These are phyloP conservation scores for Anguilla anguilla DNA, from an alignment of 2,797 vertebrate genomes.

Conservation along the genomic window DNA sequence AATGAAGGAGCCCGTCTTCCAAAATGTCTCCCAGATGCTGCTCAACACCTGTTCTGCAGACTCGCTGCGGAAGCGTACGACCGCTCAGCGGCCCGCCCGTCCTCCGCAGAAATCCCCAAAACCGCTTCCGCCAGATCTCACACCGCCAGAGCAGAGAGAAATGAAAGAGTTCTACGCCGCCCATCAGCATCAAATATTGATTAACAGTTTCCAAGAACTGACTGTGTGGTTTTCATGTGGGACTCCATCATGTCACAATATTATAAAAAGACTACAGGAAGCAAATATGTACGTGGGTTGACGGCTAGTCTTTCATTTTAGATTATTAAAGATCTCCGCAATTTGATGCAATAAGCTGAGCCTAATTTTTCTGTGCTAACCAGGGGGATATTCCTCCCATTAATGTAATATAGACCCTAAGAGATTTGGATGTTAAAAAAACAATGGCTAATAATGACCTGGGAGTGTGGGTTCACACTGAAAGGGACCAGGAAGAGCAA, in stretches of 20 bases:
- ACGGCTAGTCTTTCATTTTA: background rate
- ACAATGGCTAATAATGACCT: background rate
- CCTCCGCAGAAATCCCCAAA: constrained; percentile 23
- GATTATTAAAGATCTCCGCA: background rate
- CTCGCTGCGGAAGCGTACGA: constrained; percentile 22
- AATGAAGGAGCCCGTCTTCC: background rate
- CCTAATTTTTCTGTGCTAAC: background rate
- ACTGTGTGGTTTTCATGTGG: background rate
- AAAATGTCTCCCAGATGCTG: constrained; percentile 1
- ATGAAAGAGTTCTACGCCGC: constrained; percentile 6
- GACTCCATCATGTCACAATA: background rate
- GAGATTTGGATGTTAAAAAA: background rate
- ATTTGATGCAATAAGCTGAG: background rate
- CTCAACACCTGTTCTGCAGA: constrained; percentile 34
- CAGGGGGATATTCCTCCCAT: background rate
- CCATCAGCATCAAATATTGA: constrained; percentile 8
- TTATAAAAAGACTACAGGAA: background rate
- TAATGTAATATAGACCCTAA: background rate
- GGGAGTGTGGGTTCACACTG: background rate
- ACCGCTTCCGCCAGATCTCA: background rate
- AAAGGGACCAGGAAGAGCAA: background rate
- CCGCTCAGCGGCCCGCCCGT: background rate
- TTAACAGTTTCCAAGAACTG: constrained; percentile 1
- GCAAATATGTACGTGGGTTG: background rate
- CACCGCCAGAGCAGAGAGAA: background rate